Evolutionary conservation across 2,113 vertebrate genomes (phyloP), one percentile per base, ranked within the genome.

Genomic region (Pristiophorus japonicus): DNA sequence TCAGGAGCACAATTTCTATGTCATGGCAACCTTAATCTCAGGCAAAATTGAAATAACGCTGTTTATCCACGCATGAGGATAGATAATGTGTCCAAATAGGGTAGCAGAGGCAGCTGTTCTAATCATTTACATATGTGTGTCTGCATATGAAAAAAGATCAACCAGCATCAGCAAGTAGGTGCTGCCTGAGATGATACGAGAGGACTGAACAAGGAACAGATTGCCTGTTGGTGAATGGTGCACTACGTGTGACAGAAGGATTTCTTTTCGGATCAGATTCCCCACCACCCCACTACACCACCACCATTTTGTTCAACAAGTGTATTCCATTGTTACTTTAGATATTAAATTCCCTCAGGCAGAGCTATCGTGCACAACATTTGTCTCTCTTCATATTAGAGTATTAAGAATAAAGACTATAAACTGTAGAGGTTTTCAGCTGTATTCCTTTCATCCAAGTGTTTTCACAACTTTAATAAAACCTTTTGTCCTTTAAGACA

Each of bases 11-110:
- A 66, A 66, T 38, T 65, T 66, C n/a, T 93, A 90, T 90, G 87
- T 93, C 62, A 93, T 65, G 90, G 90, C 90, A 92, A 63, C 90
- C 90, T 59, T 92, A 92, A 92, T 65, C 90, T 90, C 87, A 59
- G 30, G 62, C 51, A 90, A 90, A 90, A 59, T 90, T 90, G 51
- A 90, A 30, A 62, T 90, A 59, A 90, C 27, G 55, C 87, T 59
- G 47, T 90, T 59, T 90, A 59, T 90, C 87, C 87, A 90, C 27
- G 87, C 87, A 59, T 90, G 87, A 90, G 87, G 87, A n/a, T 3
- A 30, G 87, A 30, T 24, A 88, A 88, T 88, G 85, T 51, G 51
- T 90, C 87, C 55, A 34, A 59, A 59, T 55, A 51, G 47, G 87
- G 87, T 59, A 45, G 20, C 20, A 10, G 62, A 94, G 65, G 62